Evolutionary conservation across 1,140 invertebrate species (phyloP), one percentile per base, ranked within the genome.

Genomic region (Propsilocerus akamusi): DNA sequence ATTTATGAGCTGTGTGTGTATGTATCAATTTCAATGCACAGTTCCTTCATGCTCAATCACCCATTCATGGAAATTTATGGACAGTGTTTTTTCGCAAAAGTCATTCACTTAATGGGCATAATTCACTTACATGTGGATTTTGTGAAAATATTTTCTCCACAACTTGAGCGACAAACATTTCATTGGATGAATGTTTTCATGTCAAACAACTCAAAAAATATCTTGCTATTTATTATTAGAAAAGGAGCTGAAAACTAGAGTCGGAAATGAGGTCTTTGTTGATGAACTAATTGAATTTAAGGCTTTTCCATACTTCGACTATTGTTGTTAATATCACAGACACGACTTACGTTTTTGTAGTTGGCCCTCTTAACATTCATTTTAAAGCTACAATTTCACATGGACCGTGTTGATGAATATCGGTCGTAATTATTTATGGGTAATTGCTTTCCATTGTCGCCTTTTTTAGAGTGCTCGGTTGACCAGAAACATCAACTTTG

Each of bases 21-120:
- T n/a, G n/a, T n/a, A n/a, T n/a, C n/a, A n/a, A n/a, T n/a, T n/a
- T n/a, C n/a, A n/a, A n/a, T n/a, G n/a, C 10, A 12, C 14, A 12
- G 11, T 30, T 30, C 28, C 28, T 30, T 7, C 28, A 12, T 30
- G 28, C 6, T 3, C 14, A 30, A 12, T 30, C 28, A 30, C 14
- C n/a, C n/a, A n/a, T n/a, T n/a, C n/a, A n/a, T n/a, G n/a, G 7
- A 30, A 30, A 30, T 30, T 30, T 30, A 30, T 30, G 28, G 28
- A 41, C 34, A 17, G 17, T 8, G 5, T 41, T 17, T 37, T 2
- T 37, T 37, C 14, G 34, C 22, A 20, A 41, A 41, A 41, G 34
- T 41, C 34, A 41, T 41, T 41, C 34, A 41, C n/a, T 41, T 41
- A 41, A 41, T 41, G 34, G 34, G 34, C 17, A 41, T 41, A 41